Conservation (phyloP, 2,888 invertebrate genomes). For the Thysanoteuthis rhombus region DNA sequence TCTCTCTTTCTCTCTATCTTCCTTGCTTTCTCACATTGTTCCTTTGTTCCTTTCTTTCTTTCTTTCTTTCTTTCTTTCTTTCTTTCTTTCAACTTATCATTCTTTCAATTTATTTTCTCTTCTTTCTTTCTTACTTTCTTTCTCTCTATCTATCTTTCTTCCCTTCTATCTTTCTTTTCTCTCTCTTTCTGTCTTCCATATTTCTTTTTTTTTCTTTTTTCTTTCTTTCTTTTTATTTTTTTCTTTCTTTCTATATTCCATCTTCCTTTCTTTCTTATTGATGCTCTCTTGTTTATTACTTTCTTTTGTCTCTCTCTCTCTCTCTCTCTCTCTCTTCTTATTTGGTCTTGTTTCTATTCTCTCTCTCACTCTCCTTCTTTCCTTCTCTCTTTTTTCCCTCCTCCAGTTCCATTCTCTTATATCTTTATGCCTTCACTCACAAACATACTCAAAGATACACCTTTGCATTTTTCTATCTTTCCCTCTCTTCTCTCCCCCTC, state of each 20-base stretch:
- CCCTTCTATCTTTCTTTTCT: background rate
- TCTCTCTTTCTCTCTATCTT: no score
- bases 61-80: background rate
- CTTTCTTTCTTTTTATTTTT: background rate
- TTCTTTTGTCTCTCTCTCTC: background rate
- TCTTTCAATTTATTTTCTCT: background rate
- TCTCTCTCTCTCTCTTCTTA: background rate
- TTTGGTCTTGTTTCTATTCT: background rate
- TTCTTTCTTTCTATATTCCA: background rate
- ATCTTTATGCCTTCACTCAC: no score
- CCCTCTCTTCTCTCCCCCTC: background rate
- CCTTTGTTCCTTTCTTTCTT: background rate
- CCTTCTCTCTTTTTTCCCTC: background rate
- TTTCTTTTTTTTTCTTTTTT: background rate
- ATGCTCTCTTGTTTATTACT: background rate
- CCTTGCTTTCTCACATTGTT: background rate
- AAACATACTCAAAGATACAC: no score
- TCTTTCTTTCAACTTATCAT: no score
- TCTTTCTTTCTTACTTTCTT: background rate
- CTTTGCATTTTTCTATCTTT: no score
- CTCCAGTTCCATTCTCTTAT: no score
- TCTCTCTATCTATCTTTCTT: background rate
- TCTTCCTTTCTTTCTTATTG: background rate
- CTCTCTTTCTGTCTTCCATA: background rate
- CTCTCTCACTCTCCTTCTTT: background rate